Conservation (phyloP, 2,888 invertebrate species). For the Dichetophora obliterata region DNA sequence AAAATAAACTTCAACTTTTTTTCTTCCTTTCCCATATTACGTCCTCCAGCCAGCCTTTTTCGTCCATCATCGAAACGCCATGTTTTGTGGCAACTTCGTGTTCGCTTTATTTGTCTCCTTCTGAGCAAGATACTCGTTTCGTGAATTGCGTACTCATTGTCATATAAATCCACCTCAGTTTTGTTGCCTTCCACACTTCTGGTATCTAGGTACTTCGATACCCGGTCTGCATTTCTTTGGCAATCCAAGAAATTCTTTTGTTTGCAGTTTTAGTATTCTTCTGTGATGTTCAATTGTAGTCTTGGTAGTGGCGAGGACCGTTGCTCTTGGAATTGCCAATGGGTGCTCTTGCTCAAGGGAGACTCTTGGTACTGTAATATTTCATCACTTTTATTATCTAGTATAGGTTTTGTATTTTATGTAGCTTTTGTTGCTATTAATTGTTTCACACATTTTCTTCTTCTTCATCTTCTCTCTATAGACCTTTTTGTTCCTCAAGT, state of each 20-base stretch:
- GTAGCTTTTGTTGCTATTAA: slow-evolving; percentile 13
- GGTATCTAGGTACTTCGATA: not conserved
- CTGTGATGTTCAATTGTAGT: not conserved
- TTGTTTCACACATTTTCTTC: not conserved
- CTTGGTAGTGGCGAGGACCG: not conserved
- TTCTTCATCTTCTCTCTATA: not conserved
- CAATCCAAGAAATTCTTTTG: not conserved
- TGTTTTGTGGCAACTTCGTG: not conserved
- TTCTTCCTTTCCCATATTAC: not conserved
- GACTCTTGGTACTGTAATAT: slow-evolving; percentile 2
- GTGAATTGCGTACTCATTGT: not conserved
- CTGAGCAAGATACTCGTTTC: not conserved
- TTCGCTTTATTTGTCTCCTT: not conserved
- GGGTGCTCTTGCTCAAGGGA: not conserved
- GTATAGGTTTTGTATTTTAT: not conserved
- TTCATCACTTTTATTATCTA: not conserved
- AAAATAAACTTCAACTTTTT: not conserved
- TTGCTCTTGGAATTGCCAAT: not conserved
- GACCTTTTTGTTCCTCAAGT: not conserved
- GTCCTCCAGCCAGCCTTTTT: not conserved
- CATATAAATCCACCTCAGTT: not conserved
- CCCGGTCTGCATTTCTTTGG: not conserved
- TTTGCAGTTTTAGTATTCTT: slow-evolving; percentile 9
- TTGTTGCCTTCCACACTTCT: not conserved
- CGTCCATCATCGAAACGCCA: not conserved